Base-by-base conservation (phyloP, 2,888 invertebrate genomes). In the Polydrusus pterygomalis region DNA sequence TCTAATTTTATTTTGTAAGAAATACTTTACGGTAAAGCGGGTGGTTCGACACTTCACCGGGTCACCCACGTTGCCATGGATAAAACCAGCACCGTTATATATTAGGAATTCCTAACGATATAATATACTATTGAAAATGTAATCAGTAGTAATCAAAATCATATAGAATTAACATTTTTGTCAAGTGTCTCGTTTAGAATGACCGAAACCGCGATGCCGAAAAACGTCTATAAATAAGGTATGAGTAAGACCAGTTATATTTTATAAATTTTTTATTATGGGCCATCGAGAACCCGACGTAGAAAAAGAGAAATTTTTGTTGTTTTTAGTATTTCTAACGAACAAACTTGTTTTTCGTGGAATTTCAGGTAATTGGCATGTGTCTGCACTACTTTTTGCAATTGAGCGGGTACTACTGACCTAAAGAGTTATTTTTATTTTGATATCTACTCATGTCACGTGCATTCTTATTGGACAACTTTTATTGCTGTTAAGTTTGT, bases 371-470 rank as follows among this genome's bases (percentile, higher is more conserved):
- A 43, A 43, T 43, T 43, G 43, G 43, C n/a, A 43, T 7, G 43
- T 43, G 43, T 43, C 43, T 13, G 43, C n/a, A 13, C 43, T 43
- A 43, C 13, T 13, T 43, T 10, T 43, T 43, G 43, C 43, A 43
- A 3, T 43, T 43, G 13, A 43, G 43, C 13, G 2, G n/a, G 43
- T 13, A 43, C 43, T 43, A 43, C 43, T 43, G n/a, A 56, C 56
- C 56, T 30, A 56, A 56, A 56, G 30, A 56, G 25, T 56, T 18
- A 30, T 56, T 56, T 30, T 13, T 56, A 20, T 56, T 30, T n/a
- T 56, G 25, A n/a, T 30, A n/a, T n/a, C n/a, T n/a, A 8, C 34
- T 34, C 34, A 34, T 34, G 34, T 56, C n/a, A 51, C 8, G 17
- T 51, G 18, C 11, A 30, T 5, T 25, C n/a, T 56, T 56, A 56